Base-by-base conservation (phyloP, 2,113 vertebrate species). In the Chamaetylas fuelleborni region DNA sequence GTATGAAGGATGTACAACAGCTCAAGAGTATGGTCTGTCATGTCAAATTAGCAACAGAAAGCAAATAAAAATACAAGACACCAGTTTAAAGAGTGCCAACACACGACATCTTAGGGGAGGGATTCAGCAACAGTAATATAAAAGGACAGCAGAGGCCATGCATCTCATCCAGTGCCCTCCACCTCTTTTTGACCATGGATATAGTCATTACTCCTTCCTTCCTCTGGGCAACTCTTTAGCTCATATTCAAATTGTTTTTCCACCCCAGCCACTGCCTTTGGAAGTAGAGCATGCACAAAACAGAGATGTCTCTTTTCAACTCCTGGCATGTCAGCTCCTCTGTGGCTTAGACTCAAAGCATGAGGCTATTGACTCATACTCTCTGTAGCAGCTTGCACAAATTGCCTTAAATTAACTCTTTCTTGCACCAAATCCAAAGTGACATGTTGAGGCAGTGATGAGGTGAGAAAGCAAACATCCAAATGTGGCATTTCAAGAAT, bases 371-470 rank as follows among this genome's bases (percentile, higher is more conserved):
- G 76, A 93, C 77, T 89, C 70, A 84, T 18, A 53, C 18, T 81
- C 66, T 69, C 71, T 69, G 57, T 48, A 92, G 81, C 45, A 95
- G 73, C 78, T 89, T 89, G 85, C 45, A 84, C 23, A 69, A 76
- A 31, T 48, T 95, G 61, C 36, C 36, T 91, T 84, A 74, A 89
- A 74, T 96, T 91, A 93, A 93, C 94, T 82, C 89, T 31, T 94
- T 81, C 54, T 81, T 78, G 56, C 65, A 92, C 72, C 25, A 95
- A 79, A 92, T 45, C 61, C 61, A 61, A 53, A 6, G 19, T 19
- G 72, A 93, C 65, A 54, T 24, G 40, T 33, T 74, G n/a, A 86
- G 56, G 42, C 76, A 92, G 14, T 36, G 56, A 67, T 50, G 19
- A 93, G 40, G 43, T 5, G 3, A 62, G 80, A 70, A 81, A 64